Base-by-base conservation (phyloP, 2,113 vertebrate genomes). In the Hoplias malabaricus region DNA sequence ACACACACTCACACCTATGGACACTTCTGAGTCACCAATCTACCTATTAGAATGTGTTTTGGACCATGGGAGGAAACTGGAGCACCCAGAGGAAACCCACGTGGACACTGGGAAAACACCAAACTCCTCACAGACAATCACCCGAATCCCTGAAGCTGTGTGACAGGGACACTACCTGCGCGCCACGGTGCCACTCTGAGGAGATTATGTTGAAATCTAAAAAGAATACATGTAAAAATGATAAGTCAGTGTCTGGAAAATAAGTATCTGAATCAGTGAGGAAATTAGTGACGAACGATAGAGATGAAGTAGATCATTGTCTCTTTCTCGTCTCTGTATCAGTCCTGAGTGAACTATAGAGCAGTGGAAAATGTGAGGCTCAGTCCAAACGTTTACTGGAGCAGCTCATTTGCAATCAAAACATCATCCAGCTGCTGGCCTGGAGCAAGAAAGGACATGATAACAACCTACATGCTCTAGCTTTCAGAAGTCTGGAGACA, bases 351-450 rank as follows among this genome's bases (percentile, higher is more conserved):
- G 4, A 16, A 21, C 19, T 21, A n/a, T n/a, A 31, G 16, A 4
- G 40, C 23, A 4, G 43, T 50, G 43, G 31, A 53, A 65, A 65
- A 9, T 14, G 23, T 10, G 27, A 69, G 27, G 10, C 27, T 12
- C 2, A 36, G 50, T 33, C 16, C 0, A 14, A 13, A n/a, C 4
- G 10, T 75, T 50, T n/a, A 21, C 1, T 48, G 14, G 63, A 53
- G 5, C 11, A 40, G 27, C 19, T 43, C 63, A 57, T 75, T 67
- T 56, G 65, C 23, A 16, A 43, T 33, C 34, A 46, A 76, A 76
- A 34, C 36, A 19, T 34, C 11, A 19, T 3, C 6, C 9, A 27
- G 1, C 43, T 4, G n/a, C 3, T 25, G 12, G 27, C 56, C 56
- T 31, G 27, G 56, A 59, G 12, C 56, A 59, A 31, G 2, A 59